phyloP scores from a whole-genome alignment of 2,797 vertebrate species.

The Anguilla obscura region DNA sequence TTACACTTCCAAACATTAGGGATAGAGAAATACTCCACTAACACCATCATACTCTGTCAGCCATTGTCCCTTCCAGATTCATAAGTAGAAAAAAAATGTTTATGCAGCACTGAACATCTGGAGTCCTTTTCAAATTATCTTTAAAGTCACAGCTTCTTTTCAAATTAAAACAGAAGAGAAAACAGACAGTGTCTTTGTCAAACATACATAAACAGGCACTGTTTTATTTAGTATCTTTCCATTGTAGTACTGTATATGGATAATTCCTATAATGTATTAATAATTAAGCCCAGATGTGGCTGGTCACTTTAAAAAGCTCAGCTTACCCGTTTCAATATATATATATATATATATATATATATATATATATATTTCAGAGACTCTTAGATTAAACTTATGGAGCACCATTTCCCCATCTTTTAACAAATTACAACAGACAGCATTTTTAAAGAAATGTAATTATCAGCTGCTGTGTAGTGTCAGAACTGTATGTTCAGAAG shows the following conservation, averaged over 20 bases:
- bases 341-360: constrained; percentile 34
- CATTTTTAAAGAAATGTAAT: constrained; percentile 46
- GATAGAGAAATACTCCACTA: not conserved
- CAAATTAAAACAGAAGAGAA: constrained; percentile 45
- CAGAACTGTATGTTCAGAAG: constrained; percentile 55
- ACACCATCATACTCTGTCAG: not conserved
- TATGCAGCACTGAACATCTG: not conserved
- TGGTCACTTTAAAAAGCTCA: constrained; percentile 62
- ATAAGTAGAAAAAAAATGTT: not conserved
- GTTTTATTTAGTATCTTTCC: constrained; percentile 60
- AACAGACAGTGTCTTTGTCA: constrained; percentile 67
- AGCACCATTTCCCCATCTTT: constrained; percentile 76
- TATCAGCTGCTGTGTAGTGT: constrained; percentile 63
- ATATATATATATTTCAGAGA: constrained; percentile 44
- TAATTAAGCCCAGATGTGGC: constrained; percentile 78
- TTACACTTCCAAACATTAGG: constrained; percentile 27
- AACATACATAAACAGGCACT: constrained; percentile 56
- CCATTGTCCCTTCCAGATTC: not conserved
- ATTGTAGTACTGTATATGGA: constrained; percentile 58
- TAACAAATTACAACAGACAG: constrained; percentile 40
- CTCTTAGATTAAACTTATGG: constrained; percentile 70
- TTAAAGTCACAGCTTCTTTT: constrained; percentile 7
- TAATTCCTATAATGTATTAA: constrained; percentile 81
- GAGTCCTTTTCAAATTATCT: not conserved
- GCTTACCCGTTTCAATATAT: constrained; percentile 61